Evolutionary conservation across 1,140 invertebrate genomes (phyloP), one percentile per base, ranked within the genome.

Genomic region (Macrosteles quadrilineatus): DNA sequence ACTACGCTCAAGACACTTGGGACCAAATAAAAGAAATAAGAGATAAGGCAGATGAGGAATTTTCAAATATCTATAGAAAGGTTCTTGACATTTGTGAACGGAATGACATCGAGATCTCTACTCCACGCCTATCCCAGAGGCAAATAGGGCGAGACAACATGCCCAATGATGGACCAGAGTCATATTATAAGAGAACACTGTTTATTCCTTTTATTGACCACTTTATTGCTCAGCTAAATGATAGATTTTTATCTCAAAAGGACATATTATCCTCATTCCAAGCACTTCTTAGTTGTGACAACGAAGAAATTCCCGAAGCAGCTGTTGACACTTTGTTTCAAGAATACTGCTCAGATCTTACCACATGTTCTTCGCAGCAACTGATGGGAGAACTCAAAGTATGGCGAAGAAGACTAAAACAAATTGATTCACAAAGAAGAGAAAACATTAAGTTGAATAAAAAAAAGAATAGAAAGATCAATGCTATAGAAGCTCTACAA

Each of bases 151-250:
- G 57, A 23, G 57, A 62, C 9, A 62, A 31, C 19, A 9, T 62
- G 9, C 3, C 4, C 3, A 62, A 27, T 25, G 14, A 25, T 53
- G 21, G 29, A 6, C 23, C 57, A 6, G 57, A 62, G 19, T 25
- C 21, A 12, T 62, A 62, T 23, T 62, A 62, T 30, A 3, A 23
- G 2, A 27, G 57, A 23, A 2, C 57, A 4, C 19, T 25, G 21
- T 62, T 62, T 30, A 62, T 62, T 27, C 29, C 57, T 9, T 62
- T 62, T 62, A 23, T 27, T 27, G 57, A 62, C 23, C 57, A 62
- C 25, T 27, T 62, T 30, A 27, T 62, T 11, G 27, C 4, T 19
- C 57, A 62, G 29, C 3, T 62, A 6, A 62, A 3, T 11, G 57
- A 62, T 6, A 3, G 57, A 6, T 62, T 27, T 30, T 6, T 62